Evolutionary conservation across 37 sponge, comb jelly and placozoan species (phyloP).

Genomic region (Crambe crambe): DNA sequence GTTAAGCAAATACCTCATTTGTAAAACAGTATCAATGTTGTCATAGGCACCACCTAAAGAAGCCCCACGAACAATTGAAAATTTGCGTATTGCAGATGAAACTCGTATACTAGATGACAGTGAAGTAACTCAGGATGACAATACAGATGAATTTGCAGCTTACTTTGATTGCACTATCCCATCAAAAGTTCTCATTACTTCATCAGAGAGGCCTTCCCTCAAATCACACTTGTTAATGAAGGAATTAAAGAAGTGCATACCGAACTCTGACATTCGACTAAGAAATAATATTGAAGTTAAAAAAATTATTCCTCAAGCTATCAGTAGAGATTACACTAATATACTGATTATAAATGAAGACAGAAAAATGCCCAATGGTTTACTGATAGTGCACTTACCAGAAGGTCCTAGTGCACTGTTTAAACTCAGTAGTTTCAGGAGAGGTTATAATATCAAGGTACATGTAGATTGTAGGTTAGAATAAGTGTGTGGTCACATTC

Average conservation of each 20-base stretch:
- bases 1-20: conserved; percentile 4
- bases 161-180: conserved; percentile 74
- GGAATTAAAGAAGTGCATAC: conserved; percentile 82
- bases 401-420: conserved; percentile 97
- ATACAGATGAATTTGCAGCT: conserved; percentile 85
- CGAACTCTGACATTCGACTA: conserved; percentile 79
- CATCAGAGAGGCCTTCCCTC: conserved; percentile 61
- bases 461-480: background rate
- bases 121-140: conserved; percentile 85
- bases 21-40: background rate
- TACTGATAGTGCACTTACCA: conserved; percentile 90
- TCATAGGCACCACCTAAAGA: conserved; percentile 73
- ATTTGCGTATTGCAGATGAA: conserved; percentile 76
- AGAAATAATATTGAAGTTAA: conserved; percentile 81
- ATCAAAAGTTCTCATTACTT: conserved; percentile 88
- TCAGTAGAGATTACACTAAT: conserved; percentile 74
- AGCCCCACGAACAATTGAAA: conserved; percentile 89
- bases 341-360: conserved; percentile 92
- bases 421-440: conserved; percentile 81
- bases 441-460: conserved; percentile 83
- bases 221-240: conserved; percentile 68
- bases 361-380: conserved; percentile 89
- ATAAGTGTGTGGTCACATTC: background rate
- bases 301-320: conserved; percentile 69
- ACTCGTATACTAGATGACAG: conserved; percentile 86